Evolutionary conservation across 1,140 invertebrate genomes (phyloP).

Genomic region (Anoplolepis gracilipes): DNA sequence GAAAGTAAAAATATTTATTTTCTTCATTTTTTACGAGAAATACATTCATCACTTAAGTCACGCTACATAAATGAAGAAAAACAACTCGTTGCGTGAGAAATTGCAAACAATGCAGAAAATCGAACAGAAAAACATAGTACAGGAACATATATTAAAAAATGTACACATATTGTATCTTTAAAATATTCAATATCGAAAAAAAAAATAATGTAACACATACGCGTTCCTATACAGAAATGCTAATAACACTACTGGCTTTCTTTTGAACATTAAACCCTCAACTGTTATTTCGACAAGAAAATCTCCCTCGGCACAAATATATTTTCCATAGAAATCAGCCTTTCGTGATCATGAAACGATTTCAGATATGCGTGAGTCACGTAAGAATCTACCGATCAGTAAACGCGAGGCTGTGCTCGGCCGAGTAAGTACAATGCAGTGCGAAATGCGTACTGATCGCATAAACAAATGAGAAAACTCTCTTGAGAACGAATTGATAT

Average conservation of each 20-base stretch:
- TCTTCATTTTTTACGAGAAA: not conserved
- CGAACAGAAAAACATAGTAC: not conserved
- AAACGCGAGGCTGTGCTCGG: not conserved
- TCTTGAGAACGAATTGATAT: slow-evolving; percentile 17
- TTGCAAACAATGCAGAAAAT: slow-evolving; percentile 8
- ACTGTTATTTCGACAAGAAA: not conserved
- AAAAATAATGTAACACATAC: not conserved
- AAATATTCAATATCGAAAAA: not conserved
- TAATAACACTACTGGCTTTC: not conserved
- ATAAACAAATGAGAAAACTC: slow-evolving; percentile 53
- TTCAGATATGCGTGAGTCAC: slow-evolving; percentile 51
- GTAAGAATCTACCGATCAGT: slow-evolving; percentile 26
- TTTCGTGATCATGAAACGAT: slow-evolving; percentile 1
- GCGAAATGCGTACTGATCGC: slow-evolving; percentile 24
- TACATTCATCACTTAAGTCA: slow-evolving; percentile 5
- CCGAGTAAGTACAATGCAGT: not conserved
- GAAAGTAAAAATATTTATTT: not conserved
- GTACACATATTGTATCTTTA: not conserved
- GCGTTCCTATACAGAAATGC: not conserved
- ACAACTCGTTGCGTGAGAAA: not conserved
- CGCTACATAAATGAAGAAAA: not conserved
- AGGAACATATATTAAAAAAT: not conserved
- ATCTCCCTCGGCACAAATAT: not conserved
- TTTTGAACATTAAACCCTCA: not conserved
- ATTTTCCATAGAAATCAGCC: not conserved